A percentile compares a stretch with the other conserved stretches of the same genome.
Conservation (phyloP, 1,140 invertebrate species). For the Meloidogyne hapla region DNA sequence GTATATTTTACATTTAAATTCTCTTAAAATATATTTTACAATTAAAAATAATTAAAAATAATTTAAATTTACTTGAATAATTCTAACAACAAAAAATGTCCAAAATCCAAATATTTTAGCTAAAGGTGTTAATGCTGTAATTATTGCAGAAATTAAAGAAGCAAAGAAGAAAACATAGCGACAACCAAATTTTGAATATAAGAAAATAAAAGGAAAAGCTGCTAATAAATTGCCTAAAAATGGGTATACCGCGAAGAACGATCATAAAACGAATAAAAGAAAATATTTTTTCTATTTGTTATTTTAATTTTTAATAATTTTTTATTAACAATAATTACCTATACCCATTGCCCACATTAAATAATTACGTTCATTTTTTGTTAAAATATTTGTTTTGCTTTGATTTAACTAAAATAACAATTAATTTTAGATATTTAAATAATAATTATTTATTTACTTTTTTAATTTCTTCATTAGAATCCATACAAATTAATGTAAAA, state of each 20-base stretch:
- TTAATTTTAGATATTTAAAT: not conserved
- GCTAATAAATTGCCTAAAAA: constrained; percentile 37
- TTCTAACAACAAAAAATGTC: constrained; percentile 36
- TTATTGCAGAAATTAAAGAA: constrained; percentile 45
- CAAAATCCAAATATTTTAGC: constrained; percentile 29
- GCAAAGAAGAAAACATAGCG: constrained; percentile 46
- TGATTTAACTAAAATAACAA: not conserved
- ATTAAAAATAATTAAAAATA: not conserved
- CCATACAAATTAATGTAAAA: constrained; percentile 47
- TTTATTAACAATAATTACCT: too few species aligned
- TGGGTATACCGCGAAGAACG: too few species aligned
- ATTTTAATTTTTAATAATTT: too few species aligned
- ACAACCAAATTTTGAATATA: constrained; percentile 47
- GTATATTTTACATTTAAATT: too few species aligned
- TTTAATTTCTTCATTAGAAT: not conserved
- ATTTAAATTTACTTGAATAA: constrained; percentile 39
- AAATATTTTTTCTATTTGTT: too few species aligned
- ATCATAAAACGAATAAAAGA: too few species aligned
- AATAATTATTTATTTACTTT: not conserved
- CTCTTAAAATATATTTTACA: too few species aligned
- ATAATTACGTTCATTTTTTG: not conserved
- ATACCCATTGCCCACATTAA: constrained; percentile 43
- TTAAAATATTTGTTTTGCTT: constrained; percentile 7
- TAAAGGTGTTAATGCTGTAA: constrained; percentile 42
- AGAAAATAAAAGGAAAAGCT: constrained; percentile 47